Evolutionary conservation across 1,140 invertebrate genomes (phyloP).

Genomic region (Orius laevigatus): DNA sequence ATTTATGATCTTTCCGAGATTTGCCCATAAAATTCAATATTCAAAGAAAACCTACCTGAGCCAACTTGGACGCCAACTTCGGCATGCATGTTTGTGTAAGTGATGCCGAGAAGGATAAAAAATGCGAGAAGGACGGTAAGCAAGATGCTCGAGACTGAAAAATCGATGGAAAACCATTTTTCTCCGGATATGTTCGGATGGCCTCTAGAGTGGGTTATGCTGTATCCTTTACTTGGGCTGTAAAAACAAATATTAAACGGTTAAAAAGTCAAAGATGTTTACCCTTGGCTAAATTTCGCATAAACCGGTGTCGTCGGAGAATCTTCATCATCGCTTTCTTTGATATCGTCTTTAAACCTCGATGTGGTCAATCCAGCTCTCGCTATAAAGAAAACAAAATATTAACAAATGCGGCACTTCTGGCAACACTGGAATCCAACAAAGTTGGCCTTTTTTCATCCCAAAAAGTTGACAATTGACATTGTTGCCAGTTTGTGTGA

Average conservation of each 20-base stretch:
- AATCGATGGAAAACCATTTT: constrained; percentile 6
- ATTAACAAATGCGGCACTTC: not conserved
- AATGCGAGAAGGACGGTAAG: constrained; percentile 10
- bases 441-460: not conserved
- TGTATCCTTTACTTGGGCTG: not conserved
- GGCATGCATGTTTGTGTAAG: constrained; percentile 11
- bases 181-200: not conserved
- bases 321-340: constrained; percentile 21
- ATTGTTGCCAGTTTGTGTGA: too few relatives aligned
- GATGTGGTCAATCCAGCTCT: constrained; percentile 3
- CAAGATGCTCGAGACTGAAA: constrained; percentile 8
- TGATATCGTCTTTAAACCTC: constrained; percentile 14
- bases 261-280: not conserved
- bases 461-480: constrained; percentile 1
- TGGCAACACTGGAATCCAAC: not conserved
- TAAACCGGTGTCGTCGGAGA: constrained; percentile 9
- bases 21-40: too few relatives aligned
- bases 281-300: constrained; percentile 12
- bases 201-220: not conserved
- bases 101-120: constrained; percentile 10
- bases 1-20: too few relatives aligned
- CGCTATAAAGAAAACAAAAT: not conserved
- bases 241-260: not conserved
- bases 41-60: too few relatives aligned
- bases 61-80: not conserved